Evolutionary conservation across 2,888 invertebrate genomes (phyloP).

Genomic region (Caenorhabditis panamensis): DNA sequence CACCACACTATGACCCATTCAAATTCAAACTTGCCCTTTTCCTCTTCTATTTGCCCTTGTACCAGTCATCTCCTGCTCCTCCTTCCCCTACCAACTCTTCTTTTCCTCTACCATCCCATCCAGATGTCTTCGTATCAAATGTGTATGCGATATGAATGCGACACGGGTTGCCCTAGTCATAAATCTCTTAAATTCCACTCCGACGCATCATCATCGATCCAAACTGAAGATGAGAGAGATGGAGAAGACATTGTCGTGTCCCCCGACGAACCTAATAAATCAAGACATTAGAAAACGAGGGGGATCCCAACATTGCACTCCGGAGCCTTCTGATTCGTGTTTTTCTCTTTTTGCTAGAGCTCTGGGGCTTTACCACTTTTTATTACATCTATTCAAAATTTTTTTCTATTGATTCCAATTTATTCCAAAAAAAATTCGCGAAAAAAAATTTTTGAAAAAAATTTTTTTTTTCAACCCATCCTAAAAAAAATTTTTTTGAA

Average conservation of each 20-base stretch:
- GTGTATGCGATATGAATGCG: slow-evolving; percentile 29
- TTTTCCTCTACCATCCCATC: background rate
- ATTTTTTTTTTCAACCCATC: no score
- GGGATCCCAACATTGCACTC: no score
- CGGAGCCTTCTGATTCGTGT: no score
- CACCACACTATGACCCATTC: slow-evolving; percentile 1
- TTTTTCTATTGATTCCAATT: no score
- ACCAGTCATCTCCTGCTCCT: slow-evolving; percentile 30
- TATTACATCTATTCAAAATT: no score
- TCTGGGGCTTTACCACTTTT: no score
- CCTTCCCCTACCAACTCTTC: slow-evolving; percentile 2
- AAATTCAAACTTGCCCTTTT: slow-evolving; percentile 22
- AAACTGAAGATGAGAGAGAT: background rate
- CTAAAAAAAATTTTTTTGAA: no score
- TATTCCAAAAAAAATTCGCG: no score
- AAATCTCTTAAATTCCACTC: slow-evolving; percentile 56
- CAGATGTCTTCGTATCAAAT: slow-evolving; percentile 51
- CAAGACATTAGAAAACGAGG: slow-evolving; percentile 48
- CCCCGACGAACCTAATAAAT: slow-evolving; percentile 55
- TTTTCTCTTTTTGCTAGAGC: no score
- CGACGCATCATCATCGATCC: slow-evolving; percentile 39
- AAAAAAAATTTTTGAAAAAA: no score
- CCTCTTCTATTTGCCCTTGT: slow-evolving; percentile 21
- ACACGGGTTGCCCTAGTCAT: slow-evolving; percentile 47
- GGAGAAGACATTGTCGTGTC: slow-evolving; percentile 13